These are phyloP conservation scores for Pycnonotus jocosus DNA, from an alignment of 2,113 vertebrate genomes.

Conservation along the genomic window DNA sequence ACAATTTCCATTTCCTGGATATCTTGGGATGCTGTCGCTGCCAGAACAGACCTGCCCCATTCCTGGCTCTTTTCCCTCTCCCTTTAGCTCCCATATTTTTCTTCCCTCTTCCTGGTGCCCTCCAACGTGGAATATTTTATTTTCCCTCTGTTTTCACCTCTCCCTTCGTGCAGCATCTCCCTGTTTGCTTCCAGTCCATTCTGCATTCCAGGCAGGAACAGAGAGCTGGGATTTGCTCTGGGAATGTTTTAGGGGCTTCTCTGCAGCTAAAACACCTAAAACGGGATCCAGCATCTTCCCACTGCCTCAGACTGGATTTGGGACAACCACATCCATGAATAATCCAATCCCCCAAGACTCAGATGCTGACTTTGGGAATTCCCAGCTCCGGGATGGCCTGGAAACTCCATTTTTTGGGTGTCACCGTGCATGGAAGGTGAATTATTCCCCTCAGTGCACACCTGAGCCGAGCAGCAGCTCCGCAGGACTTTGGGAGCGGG, in stretches of 20 bases:
- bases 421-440: fast-evolving
- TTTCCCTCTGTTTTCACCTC: background rate
- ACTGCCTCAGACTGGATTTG: background rate
- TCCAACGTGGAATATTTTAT: background rate
- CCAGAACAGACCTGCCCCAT: background rate
- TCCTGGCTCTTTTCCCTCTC: background rate
- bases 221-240: background rate
- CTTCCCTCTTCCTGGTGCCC: background rate
- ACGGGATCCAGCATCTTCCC: background rate
- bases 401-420: background rate
- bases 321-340: fast-evolving
- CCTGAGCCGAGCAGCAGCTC: background rate
- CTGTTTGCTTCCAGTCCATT: fast-evolving
- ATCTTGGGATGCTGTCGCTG: background rate
- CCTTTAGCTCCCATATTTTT: background rate
- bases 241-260: background rate
- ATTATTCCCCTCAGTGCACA: background rate
- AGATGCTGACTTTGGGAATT: background rate
- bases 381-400: background rate
- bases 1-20: background rate
- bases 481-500: background rate
- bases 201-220: background rate
- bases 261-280: background rate
- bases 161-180: background rate
- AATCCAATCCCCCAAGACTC: background rate